These are phyloP conservation scores for Sapajus apella DNA, from an alignment of 2,113 vertebrate species.

Conservation along the genomic window DNA sequence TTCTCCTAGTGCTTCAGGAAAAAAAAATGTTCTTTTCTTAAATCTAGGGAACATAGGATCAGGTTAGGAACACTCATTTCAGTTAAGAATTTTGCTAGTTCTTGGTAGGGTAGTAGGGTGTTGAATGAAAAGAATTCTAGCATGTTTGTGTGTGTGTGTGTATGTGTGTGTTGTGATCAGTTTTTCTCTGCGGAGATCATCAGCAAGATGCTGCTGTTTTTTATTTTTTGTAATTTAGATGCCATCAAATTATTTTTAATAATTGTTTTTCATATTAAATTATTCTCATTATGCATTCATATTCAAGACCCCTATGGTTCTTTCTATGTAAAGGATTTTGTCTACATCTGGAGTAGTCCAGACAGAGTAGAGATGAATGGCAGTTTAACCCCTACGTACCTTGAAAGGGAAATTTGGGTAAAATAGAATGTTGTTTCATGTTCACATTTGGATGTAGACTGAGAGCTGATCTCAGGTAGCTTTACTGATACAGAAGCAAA, in stretches of 20 bases:
- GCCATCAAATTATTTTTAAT: slow-evolving; percentile 24
- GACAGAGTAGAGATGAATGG: not conserved
- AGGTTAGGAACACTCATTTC: not conserved
- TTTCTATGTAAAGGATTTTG: slow-evolving; percentile 23
- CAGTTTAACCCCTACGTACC: not conserved
- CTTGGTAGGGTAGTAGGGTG: not conserved
- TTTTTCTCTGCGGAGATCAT: not conserved
- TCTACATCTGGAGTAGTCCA: not conserved
- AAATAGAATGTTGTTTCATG: not conserved
- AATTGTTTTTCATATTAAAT: slow-evolving; percentile 25
- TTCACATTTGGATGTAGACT: not conserved
- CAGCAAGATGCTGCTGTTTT: not conserved
- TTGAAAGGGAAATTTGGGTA: not conserved
- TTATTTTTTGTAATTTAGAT: not conserved
- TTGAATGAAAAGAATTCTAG: not conserved
- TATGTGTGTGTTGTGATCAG: not conserved
- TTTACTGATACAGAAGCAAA: not conserved
- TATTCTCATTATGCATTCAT: slow-evolving; percentile 7
- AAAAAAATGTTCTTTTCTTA: not conserved
- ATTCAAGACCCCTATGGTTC: not conserved
- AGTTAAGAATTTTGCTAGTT: not conserved
- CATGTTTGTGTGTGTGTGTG: not conserved
- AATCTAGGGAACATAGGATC: not conserved
- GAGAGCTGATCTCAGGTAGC: not conserved
- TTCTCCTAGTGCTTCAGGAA: not conserved